A percentile compares a stretch with the other conserved stretches of the same genome.
These are phyloP conservation scores for Neocloeon triangulifer DNA, from an alignment of 1,140 invertebrate species.

Conservation along the genomic window DNA sequence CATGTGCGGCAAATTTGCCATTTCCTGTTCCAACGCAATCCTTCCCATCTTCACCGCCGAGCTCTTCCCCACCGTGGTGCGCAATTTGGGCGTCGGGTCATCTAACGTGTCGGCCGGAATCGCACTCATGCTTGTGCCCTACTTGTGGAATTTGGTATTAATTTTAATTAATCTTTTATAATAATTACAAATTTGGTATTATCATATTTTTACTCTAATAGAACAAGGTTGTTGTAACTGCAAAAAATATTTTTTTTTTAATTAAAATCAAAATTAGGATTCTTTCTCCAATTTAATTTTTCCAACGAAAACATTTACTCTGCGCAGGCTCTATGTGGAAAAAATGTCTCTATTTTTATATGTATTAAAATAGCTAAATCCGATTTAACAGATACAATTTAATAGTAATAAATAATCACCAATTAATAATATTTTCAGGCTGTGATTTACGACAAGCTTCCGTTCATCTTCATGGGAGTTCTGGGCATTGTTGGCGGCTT, in stretches of 20 bases:
- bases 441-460: conserved; percentile 24
- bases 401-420: neutral
- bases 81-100: conserved; percentile 45
- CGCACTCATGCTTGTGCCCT: conserved; percentile 44
- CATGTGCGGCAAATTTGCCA: conserved; percentile 43
- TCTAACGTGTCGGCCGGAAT: conserved; percentile 43
- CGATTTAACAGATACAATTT: neutral
- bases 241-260: neutral
- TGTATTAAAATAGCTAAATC: neutral
- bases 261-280: neutral
- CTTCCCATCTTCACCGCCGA: conserved; percentile 50
- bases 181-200: neutral
- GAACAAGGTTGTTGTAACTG: neutral
- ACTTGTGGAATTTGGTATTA: conserved; percentile 39
- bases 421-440: conserved; percentile 12
- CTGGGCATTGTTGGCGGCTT: conserved; percentile 33
- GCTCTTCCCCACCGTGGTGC: conserved; percentile 43
- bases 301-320: neutral
- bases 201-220: neutral
- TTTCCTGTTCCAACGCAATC: conserved; percentile 42
- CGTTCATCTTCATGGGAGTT: conserved; percentile 33
- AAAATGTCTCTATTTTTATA: too few species aligned
- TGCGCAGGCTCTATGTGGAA: too few species aligned
- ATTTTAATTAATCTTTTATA: neutral
- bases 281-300: neutral